phyloP scores from a whole-genome alignment of 1,140 invertebrate species.

The Lethrus apterus region DNA sequence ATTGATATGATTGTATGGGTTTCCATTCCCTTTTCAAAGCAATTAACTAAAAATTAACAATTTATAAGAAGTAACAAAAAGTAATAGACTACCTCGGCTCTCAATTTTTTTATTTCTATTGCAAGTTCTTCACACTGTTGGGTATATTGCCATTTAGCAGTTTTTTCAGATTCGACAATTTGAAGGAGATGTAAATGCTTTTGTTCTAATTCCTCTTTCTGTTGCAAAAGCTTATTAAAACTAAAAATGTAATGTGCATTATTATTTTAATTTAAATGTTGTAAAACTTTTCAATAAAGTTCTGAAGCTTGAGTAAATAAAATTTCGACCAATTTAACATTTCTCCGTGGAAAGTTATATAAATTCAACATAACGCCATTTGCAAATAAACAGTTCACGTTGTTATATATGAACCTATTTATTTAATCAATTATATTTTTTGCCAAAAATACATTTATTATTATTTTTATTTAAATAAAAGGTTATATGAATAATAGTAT shows the following conservation, averaged over 20 bases:
- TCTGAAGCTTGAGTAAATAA: no score
- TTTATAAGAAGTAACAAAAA: not conserved
- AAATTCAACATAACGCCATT: no score
- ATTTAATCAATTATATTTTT: no score
- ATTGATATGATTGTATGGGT: conserved; percentile 41
- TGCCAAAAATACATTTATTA: no score
- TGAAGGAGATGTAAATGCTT: conserved; percentile 88
- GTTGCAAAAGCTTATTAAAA: conserved; percentile 84
- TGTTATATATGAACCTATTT: no score
- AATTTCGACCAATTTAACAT: no score
- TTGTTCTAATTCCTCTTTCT: conserved; percentile 89
- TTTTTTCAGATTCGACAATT: conserved; percentile 88
- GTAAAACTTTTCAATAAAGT: conserved; percentile 2
- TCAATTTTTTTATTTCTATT: conserved; percentile 82
- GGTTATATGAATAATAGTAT: no score
- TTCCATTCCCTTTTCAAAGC: conserved; percentile 73
- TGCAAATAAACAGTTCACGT: no score
- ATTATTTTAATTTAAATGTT: no score
- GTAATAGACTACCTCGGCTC: conserved; percentile 72
- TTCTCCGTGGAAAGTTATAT: no score
- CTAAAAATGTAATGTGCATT: conserved; percentile 49
- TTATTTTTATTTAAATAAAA: no score
- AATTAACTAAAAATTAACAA: conserved; percentile 55
- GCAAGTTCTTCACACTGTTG: conserved; percentile 86
- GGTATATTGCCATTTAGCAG: conserved; percentile 89